phyloP scores from a whole-genome alignment of 92 coral and sea anemone genomes.

The Epizoanthus fatuus region DNA sequence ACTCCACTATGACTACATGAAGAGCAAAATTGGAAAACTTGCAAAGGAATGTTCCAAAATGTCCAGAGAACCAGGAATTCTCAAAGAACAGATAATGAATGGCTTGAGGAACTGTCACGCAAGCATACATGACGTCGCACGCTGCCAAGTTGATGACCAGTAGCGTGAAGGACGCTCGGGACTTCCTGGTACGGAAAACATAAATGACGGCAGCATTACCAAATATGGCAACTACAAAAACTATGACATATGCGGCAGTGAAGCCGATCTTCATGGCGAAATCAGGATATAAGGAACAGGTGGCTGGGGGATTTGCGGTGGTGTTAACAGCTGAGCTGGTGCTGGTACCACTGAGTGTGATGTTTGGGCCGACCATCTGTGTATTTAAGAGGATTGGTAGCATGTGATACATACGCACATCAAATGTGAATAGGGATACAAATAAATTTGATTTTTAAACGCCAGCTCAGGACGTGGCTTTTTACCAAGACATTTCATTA shows the following conservation, averaged over 20 bases:
- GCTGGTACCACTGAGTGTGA: background rate
- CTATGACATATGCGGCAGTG: slow-evolving; percentile 7
- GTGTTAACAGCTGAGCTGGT: background rate
- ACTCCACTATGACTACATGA: slow-evolving; percentile 24
- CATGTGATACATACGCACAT: too few relatives aligned
- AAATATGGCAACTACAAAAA: slow-evolving; percentile 20
- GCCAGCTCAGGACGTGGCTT: too few relatives aligned
- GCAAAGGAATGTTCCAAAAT: slow-evolving; percentile 18
- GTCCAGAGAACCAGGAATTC: slow-evolving; percentile 28
- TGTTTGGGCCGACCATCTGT: background rate
- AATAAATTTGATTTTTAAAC: too few relatives aligned
- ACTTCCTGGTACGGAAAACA: slow-evolving; percentile 16
- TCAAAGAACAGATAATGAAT: slow-evolving; percentile 7
- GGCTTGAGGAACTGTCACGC: slow-evolving; percentile 19
- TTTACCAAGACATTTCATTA: too few relatives aligned
- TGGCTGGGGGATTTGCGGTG: background rate
- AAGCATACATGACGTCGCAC: slow-evolving; percentile 33
- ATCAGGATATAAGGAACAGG: background rate
- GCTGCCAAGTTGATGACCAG: slow-evolving; percentile 38
- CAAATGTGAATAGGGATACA: too few relatives aligned
- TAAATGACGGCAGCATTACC: slow-evolving; percentile 24
- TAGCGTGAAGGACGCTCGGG: slow-evolving; percentile 4
- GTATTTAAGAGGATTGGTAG: background rate
- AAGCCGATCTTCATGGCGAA: slow-evolving; percentile 34
- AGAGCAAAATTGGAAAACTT: slow-evolving; percentile 17